Evolutionary conservation across 2,797 vertebrate species (phyloP).

Genomic region (Gastrophryne carolinensis): DNA sequence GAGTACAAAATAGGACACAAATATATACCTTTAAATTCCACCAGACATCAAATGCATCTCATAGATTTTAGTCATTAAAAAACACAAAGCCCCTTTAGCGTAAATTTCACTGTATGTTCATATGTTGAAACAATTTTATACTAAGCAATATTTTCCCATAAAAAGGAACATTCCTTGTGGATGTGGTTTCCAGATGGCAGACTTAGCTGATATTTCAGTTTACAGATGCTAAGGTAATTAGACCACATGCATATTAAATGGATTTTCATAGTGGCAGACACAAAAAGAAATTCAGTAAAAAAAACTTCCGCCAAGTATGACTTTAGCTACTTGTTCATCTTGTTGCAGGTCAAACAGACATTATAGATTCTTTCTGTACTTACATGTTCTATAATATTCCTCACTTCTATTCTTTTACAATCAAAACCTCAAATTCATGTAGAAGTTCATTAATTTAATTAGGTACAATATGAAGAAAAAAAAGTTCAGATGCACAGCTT

Average conservation of each 20-base stretch:
- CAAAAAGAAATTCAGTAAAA: neutral
- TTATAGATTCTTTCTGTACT: neutral
- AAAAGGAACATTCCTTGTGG: neutral
- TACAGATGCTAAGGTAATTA: constrained; percentile 25
- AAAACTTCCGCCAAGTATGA: neutral
- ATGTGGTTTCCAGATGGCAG: constrained; percentile 30
- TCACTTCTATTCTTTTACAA: neutral
- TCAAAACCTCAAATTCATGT: no score
- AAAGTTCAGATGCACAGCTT: no score
- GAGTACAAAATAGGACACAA: no score
- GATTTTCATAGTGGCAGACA: neutral
- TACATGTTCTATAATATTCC: neutral
- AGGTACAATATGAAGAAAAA: no score
- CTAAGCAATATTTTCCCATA: neutral
- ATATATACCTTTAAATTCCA: no score
- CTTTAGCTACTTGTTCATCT: neutral
- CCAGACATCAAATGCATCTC: no score
- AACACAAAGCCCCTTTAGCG: neutral
- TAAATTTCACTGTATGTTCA: neutral
- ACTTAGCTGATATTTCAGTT: constrained; percentile 24
- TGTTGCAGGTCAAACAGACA: neutral
- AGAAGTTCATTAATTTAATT: no score
- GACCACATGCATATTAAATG: constrained; percentile 5
- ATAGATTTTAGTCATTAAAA: no score
- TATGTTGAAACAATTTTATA: neutral